These are phyloP conservation scores for Drosophila nr. fundita DNA, from an alignment of 2,888 invertebrate genomes.

Conservation along the genomic window DNA sequence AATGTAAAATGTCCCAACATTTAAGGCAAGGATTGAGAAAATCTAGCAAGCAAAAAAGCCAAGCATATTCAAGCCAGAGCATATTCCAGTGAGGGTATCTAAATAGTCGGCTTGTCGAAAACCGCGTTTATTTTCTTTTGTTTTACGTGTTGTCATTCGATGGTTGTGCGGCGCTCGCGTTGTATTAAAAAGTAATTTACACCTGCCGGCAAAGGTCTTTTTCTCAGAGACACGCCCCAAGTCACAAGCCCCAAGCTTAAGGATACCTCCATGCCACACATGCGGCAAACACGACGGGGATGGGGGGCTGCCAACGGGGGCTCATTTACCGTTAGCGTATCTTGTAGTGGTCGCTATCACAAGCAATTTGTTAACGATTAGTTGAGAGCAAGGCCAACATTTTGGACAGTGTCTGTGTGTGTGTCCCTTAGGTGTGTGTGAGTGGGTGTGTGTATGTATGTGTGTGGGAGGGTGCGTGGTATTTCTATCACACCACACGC, in stretches of 20 bases:
- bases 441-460: not conserved
- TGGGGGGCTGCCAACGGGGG: constrained; percentile 26
- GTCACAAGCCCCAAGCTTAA: constrained; percentile 16
- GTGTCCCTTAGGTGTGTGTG: constrained; percentile 1
- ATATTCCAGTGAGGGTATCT: not conserved
- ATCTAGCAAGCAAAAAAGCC: fast-evolving
- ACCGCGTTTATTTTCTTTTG: not conserved
- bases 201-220: constrained; percentile 66
- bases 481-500: constrained; percentile 42
- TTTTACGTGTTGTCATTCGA: constrained; percentile 51
- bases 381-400: constrained; percentile 48
- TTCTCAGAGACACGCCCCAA: constrained; percentile 55
- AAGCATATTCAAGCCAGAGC: not conserved
- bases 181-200: constrained; percentile 77
- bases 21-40: not conserved
- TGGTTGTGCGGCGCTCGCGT: constrained; percentile 38
- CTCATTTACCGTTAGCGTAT: constrained; percentile 43
- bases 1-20: not conserved
- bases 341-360: constrained; percentile 64
- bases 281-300: constrained; percentile 2
- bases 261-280: constrained; percentile 19
- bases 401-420: constrained; percentile 20
- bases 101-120: not conserved
- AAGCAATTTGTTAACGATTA: constrained; percentile 77
- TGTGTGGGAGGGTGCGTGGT: not conserved